phyloP scores from a whole-genome alignment of 2,888 invertebrate species.

The Tetanocera ferruginea region DNA sequence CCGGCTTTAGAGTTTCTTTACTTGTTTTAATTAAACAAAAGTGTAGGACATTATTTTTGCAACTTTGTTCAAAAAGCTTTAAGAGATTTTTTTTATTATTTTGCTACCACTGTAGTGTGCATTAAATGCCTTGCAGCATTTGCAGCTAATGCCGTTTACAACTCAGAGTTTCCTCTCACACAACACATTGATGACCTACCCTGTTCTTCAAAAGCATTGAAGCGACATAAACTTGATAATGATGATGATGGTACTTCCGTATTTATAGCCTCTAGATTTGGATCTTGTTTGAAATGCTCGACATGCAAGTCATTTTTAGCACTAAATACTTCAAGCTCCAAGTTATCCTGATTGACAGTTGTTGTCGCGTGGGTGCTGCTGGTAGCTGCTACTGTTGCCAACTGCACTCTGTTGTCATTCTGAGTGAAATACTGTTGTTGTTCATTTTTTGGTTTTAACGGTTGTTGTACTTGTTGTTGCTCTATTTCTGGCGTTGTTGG shows the following conservation, averaged over 20 bases:
- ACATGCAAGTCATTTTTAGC: background rate
- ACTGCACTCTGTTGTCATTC: background rate
- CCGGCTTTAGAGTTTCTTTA: no score
- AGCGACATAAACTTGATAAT: no score
- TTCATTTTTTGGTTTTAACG: background rate
- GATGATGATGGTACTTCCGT: no score
- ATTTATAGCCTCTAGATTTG: no score
- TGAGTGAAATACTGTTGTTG: background rate
- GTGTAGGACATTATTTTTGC: no score
- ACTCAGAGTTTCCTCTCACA: background rate
- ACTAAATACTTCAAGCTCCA: background rate
- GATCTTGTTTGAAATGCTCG: no score
- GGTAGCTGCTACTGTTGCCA: constrained; percentile 28
- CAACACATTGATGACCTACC: background rate
- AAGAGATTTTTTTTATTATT: no score
- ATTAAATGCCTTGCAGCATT: no score
- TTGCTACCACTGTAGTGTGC: no score
- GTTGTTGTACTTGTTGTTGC: constrained; percentile 36
- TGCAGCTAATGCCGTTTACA: no score
- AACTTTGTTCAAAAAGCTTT: no score
- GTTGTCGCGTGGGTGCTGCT: constrained; percentile 32
- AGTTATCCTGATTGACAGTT: background rate
- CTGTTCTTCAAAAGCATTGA: background rate
- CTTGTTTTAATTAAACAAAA: no score
- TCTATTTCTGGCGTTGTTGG: constrained; percentile 8